Conservation (phyloP, 2,113 vertebrate species). For the Caloenas nicobarica region DNA sequence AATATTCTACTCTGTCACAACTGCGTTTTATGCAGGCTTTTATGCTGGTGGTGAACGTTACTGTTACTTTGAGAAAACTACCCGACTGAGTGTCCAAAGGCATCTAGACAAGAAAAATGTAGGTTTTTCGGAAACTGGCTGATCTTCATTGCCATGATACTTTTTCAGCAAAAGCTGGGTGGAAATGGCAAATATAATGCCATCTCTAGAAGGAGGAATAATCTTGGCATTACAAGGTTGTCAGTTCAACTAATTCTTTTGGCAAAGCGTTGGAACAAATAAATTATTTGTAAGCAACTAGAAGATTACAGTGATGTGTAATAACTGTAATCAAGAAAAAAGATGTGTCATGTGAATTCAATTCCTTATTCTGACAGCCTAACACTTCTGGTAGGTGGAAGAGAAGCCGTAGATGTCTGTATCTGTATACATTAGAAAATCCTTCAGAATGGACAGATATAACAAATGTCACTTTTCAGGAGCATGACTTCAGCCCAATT, state of each 20-base stretch:
- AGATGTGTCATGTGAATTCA: not conserved
- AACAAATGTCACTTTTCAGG: not conserved
- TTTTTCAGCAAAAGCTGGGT: not conserved
- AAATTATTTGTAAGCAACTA: not conserved
- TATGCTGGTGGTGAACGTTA: not conserved
- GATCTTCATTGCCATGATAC: not conserved
- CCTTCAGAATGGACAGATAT: not conserved
- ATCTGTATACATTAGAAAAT: not conserved
- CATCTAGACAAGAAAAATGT: not conserved
- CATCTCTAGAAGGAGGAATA: not conserved
- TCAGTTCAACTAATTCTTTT: not conserved
- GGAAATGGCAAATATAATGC: not conserved
- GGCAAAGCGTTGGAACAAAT: not conserved
- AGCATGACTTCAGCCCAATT: not conserved
- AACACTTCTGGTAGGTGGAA: not conserved
- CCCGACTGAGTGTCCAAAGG: not conserved
- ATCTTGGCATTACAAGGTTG: not conserved
- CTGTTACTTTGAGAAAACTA: not conserved
- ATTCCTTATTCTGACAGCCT: not conserved
- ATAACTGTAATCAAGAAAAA: slow-evolving; percentile 11
- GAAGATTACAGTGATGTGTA: not conserved
- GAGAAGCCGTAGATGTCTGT: not conserved
- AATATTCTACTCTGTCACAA: not conserved
- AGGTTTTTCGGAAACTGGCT: not conserved
- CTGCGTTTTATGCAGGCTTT: not conserved